These are phyloP conservation scores for Drosophila kurseongensis DNA, from an alignment of 1,140 invertebrate genomes.

Conservation along the genomic window DNA sequence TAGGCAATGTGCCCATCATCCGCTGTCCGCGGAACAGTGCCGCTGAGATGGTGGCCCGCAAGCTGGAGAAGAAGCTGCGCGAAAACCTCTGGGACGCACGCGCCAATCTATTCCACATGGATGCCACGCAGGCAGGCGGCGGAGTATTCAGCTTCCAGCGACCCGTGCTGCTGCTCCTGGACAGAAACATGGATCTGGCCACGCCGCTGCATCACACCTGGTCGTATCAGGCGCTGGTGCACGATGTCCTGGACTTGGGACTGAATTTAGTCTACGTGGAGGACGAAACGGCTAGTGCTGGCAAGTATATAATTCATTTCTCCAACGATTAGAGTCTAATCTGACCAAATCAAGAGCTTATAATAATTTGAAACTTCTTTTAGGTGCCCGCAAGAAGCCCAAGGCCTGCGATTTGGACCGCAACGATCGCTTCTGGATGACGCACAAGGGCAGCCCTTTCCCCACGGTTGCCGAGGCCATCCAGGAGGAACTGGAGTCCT, in stretches of 20 bases:
- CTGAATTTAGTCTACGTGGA: constrained; percentile 95
- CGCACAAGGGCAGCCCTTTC: constrained; percentile 98
- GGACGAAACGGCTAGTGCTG: constrained; percentile 86
- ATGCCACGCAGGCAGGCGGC: constrained; percentile 89
- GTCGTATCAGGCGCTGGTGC: constrained; percentile 99
- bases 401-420: constrained; percentile 96
- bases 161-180: constrained; percentile 96
- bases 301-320: constrained; percentile 9
- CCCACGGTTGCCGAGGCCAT: constrained; percentile 99
- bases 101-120: constrained; percentile 97
- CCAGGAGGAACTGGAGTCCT: constrained; percentile 98
- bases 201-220: constrained; percentile 99
- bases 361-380: not conserved
- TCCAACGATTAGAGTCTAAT: too few species aligned
- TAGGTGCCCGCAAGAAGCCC: constrained; percentile 89
- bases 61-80: constrained; percentile 97
- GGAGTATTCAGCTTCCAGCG: constrained; percentile 95
- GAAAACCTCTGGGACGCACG: constrained; percentile 98
- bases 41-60: constrained; percentile 98
- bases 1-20: constrained; percentile 98
- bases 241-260: constrained; percentile 96
- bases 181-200: constrained; percentile 98
- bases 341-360: too few species aligned
- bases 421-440: constrained; percentile 95
- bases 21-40: constrained; percentile 97